Base-by-base conservation (phyloP, 2,888 invertebrate genomes). In the Pachliopta kotzebuea region DNA sequence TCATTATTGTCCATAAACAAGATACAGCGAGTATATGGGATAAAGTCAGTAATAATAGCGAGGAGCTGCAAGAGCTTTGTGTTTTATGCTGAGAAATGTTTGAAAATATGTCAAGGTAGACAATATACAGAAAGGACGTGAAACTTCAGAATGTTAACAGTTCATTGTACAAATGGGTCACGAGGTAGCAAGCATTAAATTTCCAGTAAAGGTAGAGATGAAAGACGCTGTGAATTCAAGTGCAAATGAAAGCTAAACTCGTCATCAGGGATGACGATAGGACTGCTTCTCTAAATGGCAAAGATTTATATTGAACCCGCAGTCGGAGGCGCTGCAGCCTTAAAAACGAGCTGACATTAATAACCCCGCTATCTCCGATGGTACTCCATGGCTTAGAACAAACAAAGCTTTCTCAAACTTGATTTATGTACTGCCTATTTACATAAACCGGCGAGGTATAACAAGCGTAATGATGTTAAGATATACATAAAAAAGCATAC, bases 321-420 rank as follows among this genome's bases (percentile, higher is more conserved):
- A 49, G 55, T 49, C 42, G 55, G 55, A 50, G 56, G 20, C 63
- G 29, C n/a, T 60, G 62, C 53, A 53, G 62, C 57, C 21, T 63
- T 55, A 55, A 60, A 63, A 63, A 63, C 54, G 59, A 50, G 26
- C 50, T 2, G 20, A 50, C 63, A 63, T 63, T 59, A 63, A 63
- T 63, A 63, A 55, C 20, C 26, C 1, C 59, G 59, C 50, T 63
- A 60, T 63, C 59, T 59, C 54, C 59, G 63, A 31, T 31, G 59
- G 54, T 49, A 54, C 50, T 63, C 56, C 42, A 60, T 60, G 63
- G 60, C 29, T 59, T 55, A 56, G 59, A 63, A 60, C 63, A 55
- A 56, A 60, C 29, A 37, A 54, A 54, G 54, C 49, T 49, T 63
- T 49, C 31, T 31, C 20, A 23, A 37, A 21, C 29, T 23, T 58